Evolutionary conservation across 2,888 invertebrate species (phyloP).

Genomic region (Drosophila subquinaria): DNA sequence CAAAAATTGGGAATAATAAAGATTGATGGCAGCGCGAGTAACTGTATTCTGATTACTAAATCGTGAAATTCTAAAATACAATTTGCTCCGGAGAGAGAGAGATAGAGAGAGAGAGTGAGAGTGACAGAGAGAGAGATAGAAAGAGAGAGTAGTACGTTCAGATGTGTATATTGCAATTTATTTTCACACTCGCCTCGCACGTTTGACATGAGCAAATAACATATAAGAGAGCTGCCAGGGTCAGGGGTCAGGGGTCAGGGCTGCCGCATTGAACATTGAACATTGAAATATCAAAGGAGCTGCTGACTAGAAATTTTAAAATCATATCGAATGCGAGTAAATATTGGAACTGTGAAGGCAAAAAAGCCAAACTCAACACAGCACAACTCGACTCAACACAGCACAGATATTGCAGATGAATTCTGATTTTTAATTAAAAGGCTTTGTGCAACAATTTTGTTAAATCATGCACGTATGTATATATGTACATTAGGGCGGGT

Average conservation of each 20-base stretch:
- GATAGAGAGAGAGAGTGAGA: neutral
- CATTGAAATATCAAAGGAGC: slow-evolving; percentile 18
- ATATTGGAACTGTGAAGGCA: slow-evolving; percentile 60
- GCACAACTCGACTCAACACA: slow-evolving; percentile 15
- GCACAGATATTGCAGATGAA: slow-evolving; percentile 38
- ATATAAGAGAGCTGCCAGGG: slow-evolving; percentile 43
- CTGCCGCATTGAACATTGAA: slow-evolving; percentile 2
- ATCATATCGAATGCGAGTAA: slow-evolving; percentile 67
- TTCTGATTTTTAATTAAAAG: slow-evolving; percentile 71
- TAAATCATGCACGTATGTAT: slow-evolving; percentile 36
- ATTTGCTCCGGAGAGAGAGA: neutral
- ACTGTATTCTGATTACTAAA: slow-evolving; percentile 19
- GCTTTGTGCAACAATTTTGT: slow-evolving; percentile 45
- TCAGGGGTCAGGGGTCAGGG: slow-evolving; percentile 31
- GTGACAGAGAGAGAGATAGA: neutral
- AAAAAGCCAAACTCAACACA: slow-evolving; percentile 19
- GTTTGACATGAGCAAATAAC: slow-evolving; percentile 62
- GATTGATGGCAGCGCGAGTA: slow-evolving; percentile 40
- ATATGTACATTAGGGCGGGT: slow-evolving; percentile 14
- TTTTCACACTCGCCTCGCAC: slow-evolving; percentile 66
- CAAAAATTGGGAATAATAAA: slow-evolving; percentile 17
- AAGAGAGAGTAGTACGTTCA: neutral
- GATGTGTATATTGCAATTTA: slow-evolving; percentile 52
- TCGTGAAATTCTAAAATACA: slow-evolving; percentile 9
- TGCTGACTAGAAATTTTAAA: slow-evolving; percentile 59